Evolutionary conservation across 2,888 invertebrate species (phyloP), one percentile per base, ranked within the genome.

Genomic region (Brachylomia viminalis): DNA sequence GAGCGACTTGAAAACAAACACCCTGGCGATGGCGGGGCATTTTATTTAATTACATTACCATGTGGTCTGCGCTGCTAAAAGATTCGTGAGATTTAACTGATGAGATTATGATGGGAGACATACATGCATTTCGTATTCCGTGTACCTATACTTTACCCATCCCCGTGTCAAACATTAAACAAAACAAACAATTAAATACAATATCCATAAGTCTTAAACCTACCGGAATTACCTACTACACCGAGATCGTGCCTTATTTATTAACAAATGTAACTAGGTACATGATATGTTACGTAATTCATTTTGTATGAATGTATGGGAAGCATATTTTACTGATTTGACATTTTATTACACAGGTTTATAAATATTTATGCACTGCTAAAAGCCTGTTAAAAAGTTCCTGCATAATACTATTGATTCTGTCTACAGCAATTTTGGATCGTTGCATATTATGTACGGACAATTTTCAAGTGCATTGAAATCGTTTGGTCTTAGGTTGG

Each of bases 141-240:
- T 45, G 45, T 30, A n/a, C 38, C 2, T 33, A 33, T 42, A 54
- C 2, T 47, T 47, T 56, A 23, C 13, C 13, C 17, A 27, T 33
- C 17, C 13, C 17, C 30, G n/a, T 27, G 6, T 15, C 72, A 56
- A 47, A 56, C 15, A 42, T 38, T 30, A 45, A 33, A 17, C 8
- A 47, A 45, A 15, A 71, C 30, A 20, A 64, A 42, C 20, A 68
- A 52, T 33, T 33, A 17, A 49, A 42, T 17, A 20, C 27, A 66
- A 59, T 59, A 23, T 52, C 5, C 2, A 17, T 23, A 27, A n/a
- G 17, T 33, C 17, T 1, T 1, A 10, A 49, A n/a, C 42, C 20
- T 23, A 58, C 47, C 58, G 23, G 58, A 17, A 23, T 2, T 6
- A 59, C 10, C 23, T 75, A 27, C 79, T 78, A 72, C 80, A 73